Base-by-base conservation (phyloP, 1,140 invertebrate genomes). In the Glossosoma conforme region DNA sequence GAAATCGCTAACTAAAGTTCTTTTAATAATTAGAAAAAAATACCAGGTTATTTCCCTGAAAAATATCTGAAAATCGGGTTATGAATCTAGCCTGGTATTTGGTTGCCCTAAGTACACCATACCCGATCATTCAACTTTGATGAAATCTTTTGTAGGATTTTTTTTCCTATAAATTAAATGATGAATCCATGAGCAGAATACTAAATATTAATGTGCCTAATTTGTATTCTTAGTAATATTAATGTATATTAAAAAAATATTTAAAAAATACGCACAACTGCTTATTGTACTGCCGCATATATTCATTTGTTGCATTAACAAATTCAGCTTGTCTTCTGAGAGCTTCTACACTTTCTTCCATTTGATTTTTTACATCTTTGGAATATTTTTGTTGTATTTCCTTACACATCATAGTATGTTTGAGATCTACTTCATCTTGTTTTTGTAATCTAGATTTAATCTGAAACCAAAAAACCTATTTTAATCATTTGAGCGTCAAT, bases 231-330 rank as follows among this genome's bases (percentile, higher is more conserved):
- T 8, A 28, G 6, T n/a, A 28, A 28, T 8, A 8, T 8, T 8
- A 28, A 28, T 28, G n/a, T 28, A 28, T 28, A n/a, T 28, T 28
- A 28, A 28, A 28, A 28, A 8, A 28, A n/a, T n/a, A n/a, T n/a
- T n/a, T n/a, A n/a, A n/a, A n/a, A n/a, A n/a, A 41, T 19, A 43
- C 40, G 20, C 13, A 50, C 48, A 21, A 35, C 35, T 42, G 30
- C 28, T 56, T 37, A 43, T 56, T 51, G 20, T 36, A 56, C n/a
- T 48, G n/a, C 22, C 36, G 36, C 1, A 56, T 20, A 51, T 56
- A 52, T 37, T 46, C 40, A 28, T 47, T 20, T 13, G 44, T 42
- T 32, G 32, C 22, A 15, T 36, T 47, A 11, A 51, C 30, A 3
- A 42, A 9, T 19, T 52, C 21, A 10, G 42, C 13, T 47, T 52